Evolutionary conservation across 1,140 invertebrate species (phyloP).

Genomic region (Megalonaias nervosa): DNA sequence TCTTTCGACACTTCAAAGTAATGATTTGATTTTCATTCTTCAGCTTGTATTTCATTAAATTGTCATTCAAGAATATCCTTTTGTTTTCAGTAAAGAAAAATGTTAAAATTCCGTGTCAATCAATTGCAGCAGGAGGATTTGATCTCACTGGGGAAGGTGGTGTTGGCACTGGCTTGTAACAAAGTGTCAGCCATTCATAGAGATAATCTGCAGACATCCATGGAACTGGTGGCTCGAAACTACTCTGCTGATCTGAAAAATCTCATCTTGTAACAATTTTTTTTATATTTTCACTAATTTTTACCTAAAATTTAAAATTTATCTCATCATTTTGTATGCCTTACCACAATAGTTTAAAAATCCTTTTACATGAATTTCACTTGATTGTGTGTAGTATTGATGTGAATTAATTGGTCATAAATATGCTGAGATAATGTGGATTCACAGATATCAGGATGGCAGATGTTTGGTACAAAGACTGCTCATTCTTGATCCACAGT

Average conservation of each 20-base stretch:
- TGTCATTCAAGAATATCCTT: slow-evolving; percentile 1
- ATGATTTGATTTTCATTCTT: slow-evolving; percentile 20
- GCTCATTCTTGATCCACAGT: too few species aligned
- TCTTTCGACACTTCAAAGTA: not conserved
- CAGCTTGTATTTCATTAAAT: slow-evolving; percentile 10
- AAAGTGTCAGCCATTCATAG: slow-evolving; percentile 88
- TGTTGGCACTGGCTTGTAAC: slow-evolving; percentile 92
- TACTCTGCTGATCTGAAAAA: slow-evolving; percentile 95
- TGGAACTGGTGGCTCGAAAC: slow-evolving; percentile 90
- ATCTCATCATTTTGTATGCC: too few species aligned
- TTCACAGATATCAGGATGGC: too few species aligned
- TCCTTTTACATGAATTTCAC: too few species aligned
- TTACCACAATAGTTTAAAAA: too few species aligned
- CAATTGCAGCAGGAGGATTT: slow-evolving; percentile 88
- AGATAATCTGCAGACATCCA: slow-evolving; percentile 83
- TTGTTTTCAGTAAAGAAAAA: not conserved
- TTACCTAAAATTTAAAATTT: too few species aligned
- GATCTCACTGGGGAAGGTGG: slow-evolving; percentile 89
- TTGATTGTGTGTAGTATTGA: too few species aligned
- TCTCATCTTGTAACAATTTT: slow-evolving; percentile 86
- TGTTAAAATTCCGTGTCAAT: slow-evolving; percentile 6
- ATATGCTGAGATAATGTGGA: too few species aligned
- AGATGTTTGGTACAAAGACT: too few species aligned
- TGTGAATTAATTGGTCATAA: too few species aligned
- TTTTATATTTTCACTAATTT: slow-evolving; percentile 19